Evolutionary conservation across 2,797 vertebrate species (phyloP).

Genomic region (Lithobates sylvaticus): DNA sequence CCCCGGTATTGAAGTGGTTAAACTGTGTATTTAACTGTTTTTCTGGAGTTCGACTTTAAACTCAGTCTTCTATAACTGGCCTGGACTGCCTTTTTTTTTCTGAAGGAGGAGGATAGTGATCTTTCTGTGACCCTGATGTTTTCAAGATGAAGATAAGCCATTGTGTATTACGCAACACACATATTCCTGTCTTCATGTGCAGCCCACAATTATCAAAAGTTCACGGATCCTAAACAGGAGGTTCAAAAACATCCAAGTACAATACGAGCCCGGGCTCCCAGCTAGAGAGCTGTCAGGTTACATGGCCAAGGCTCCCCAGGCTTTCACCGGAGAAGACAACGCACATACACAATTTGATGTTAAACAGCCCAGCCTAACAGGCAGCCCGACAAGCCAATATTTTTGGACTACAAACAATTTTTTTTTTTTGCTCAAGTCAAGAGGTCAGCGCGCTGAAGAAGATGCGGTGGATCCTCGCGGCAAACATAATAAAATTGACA

Average conservation of each 20-base stretch:
- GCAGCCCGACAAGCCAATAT: slow-evolving; percentile 21
- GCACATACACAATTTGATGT: background rate
- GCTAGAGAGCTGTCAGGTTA: slow-evolving; percentile 43
- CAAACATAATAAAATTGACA: background rate
- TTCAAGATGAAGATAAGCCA: slow-evolving; percentile 17
- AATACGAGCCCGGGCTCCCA: slow-evolving; percentile 11
- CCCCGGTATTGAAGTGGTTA: too few species aligned
- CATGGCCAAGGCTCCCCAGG: slow-evolving; percentile 27
- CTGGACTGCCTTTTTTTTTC: background rate
- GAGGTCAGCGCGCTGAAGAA: background rate
- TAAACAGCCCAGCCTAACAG: slow-evolving; percentile 37
- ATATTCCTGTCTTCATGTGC: background rate
- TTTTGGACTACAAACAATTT: background rate
- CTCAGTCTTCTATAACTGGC: too few species aligned
- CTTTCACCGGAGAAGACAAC: background rate
- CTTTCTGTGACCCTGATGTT: slow-evolving; percentile 20
- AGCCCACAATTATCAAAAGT: slow-evolving; percentile 17
- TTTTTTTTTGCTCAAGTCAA: background rate
- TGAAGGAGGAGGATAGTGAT: slow-evolving; percentile 2
- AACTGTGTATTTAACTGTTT: too few species aligned
- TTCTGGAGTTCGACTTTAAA: too few species aligned
- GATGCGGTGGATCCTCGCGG: background rate
- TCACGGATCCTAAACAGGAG: slow-evolving; percentile 44
- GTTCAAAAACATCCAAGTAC: background rate
- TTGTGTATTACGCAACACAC: slow-evolving; percentile 16